Evolutionary conservation across 1,140 invertebrate genomes (phyloP).

Genomic region (Trachymyrmex cornetzi): DNA sequence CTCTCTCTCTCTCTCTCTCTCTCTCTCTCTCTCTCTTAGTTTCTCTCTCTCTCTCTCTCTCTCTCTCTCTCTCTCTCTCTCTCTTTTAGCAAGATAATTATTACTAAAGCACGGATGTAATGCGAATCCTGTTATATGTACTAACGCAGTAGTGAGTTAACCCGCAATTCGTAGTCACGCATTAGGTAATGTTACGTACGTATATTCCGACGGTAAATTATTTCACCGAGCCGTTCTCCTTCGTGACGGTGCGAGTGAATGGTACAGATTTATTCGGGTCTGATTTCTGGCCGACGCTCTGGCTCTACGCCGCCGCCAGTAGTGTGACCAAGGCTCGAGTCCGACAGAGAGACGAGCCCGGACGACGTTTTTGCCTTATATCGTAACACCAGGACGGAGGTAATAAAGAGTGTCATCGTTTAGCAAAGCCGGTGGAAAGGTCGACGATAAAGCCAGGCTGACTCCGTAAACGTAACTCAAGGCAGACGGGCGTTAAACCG

Average conservation of each 20-base stretch:
- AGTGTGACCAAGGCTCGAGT: conserved; percentile 14
- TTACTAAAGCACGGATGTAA: conserved; percentile 20
- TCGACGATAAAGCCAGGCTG: conserved; percentile 70
- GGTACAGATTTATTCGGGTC: conserved; percentile 65
- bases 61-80: neutral
- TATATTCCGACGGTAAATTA: conserved; percentile 57
- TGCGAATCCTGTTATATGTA: conserved; percentile 3
- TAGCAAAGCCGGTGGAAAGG: conserved; percentile 65
- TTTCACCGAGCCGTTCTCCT: conserved; percentile 17
- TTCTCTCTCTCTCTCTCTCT: neutral
- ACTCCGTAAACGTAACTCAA: conserved; percentile 71
- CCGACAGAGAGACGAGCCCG: conserved; percentile 19
- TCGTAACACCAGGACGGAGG: conserved; percentile 59
- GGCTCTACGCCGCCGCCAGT: conserved; percentile 34
- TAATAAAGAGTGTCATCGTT: conserved; percentile 77
- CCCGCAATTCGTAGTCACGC: conserved; percentile 28
- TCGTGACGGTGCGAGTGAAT: conserved; percentile 45
- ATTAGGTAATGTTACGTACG: conserved; percentile 46
- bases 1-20: neutral
- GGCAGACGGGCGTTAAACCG: conserved; percentile 73
- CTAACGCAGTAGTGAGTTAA: conserved; percentile 38
- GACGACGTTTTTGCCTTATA: conserved; percentile 10
- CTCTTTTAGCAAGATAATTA: conserved; percentile 29
- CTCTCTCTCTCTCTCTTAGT: neutral
- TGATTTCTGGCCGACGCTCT: conserved; percentile 45